Evolutionary conservation across 2,888 invertebrate genomes (phyloP), one percentile per base, ranked within the genome.

Genomic region (Lycaena phlaeas): DNA sequence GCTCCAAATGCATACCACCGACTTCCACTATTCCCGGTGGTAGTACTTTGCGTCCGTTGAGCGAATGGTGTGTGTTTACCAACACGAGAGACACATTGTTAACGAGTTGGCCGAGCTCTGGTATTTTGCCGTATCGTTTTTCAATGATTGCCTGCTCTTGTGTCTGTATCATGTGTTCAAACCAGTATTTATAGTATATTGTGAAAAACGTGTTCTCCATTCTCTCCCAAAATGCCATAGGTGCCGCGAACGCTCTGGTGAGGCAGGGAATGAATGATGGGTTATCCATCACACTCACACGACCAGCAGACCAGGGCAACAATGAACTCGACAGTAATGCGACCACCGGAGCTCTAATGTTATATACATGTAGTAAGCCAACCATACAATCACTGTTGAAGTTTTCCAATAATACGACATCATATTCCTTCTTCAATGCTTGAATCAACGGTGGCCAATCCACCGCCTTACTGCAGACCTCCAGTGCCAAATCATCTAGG

Each of bases 11-110:
- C 63, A 89, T 78, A 1, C 89, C 90, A 3, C 89, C 89, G 6
- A 89, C 84, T 68, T 89, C 90, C 4, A 91, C 68, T 0, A 90
- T 63, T 12, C 86, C 87, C 0, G 88, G 87, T 0, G 87, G 56
- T 3, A 73, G 53, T 0, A 90, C 89, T 11, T 79, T 74, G 1
- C 85, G 77, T 1, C 88, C 89, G 41, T 87, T 85, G 26, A 89
- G 54, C 1, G 87, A 81, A 44, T 87, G 87, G 54, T 89, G 89
- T 7, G 87, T 86, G 53, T 90, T 91, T 3, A 87, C 69, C 27
- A 91, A 54, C 45, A 89, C 56, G 37, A 89, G 55, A 1, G 86
- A 82, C 0, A 85, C 71, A 36, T 88, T 86, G 34, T 66, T 78
- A 1, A 73, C 84, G 26, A 90, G 67, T 1, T 85, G 82, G 2